Evolutionary conservation across 2,888 invertebrate genomes (phyloP).

Genomic region (Polydrusus tereticollis): DNA sequence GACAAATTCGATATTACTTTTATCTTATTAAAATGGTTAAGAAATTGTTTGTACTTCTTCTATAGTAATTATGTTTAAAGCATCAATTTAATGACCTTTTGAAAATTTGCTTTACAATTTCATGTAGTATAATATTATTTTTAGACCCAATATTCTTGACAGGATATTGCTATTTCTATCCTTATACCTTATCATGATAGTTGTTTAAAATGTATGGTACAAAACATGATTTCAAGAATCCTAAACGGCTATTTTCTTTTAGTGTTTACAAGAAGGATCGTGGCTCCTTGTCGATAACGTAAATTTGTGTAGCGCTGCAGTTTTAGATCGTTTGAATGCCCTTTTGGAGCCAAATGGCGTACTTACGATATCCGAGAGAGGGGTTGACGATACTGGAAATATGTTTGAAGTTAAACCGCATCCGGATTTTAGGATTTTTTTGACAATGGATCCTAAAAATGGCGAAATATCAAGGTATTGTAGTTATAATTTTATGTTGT

Average conservation of each 20-base stretch:
- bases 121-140: too few relatives aligned
- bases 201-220: neutral
- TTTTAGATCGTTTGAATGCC: conserved; percentile 95
- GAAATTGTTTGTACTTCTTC: too few relatives aligned
- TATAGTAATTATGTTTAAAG: too few relatives aligned
- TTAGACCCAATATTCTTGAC: too few relatives aligned
- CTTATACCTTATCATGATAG: too few relatives aligned
- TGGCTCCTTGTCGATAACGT: conserved; percentile 93
- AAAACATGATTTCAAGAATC: neutral
- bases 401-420: conserved; percentile 86
- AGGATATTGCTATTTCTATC: too few relatives aligned
- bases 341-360: conserved; percentile 94
- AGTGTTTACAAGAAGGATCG: conserved; percentile 83
- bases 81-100: too few relatives aligned
- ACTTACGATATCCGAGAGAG: conserved; percentile 91
- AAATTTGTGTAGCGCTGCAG: conserved; percentile 95
- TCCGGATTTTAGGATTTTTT: conserved; percentile 90
- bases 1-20: too few relatives aligned
- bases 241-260: conserved; percentile 52
- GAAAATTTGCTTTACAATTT: too few relatives aligned
- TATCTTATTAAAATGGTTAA: too few relatives aligned
- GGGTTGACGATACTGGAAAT: conserved; percentile 78
- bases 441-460: conserved; percentile 94
- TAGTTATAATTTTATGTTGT: too few relatives aligned
- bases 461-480: conserved; percentile 92